A percentile compares a stretch with the other conserved stretches of the same genome.
phyloP scores from a whole-genome alignment of 2,797 vertebrate species.

The Spea hammondii region DNA sequence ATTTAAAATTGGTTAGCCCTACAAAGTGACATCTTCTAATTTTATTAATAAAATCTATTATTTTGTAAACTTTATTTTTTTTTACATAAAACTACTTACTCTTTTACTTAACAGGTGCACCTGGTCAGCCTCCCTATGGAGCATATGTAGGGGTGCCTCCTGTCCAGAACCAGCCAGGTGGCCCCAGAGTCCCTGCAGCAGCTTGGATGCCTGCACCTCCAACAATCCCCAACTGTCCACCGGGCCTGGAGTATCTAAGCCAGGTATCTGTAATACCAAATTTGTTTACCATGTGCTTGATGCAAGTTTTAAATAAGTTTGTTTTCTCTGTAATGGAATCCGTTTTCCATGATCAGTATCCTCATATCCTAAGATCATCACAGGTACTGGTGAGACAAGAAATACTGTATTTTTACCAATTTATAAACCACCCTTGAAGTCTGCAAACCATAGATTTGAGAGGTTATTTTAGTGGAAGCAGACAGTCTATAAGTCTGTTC shows the following conservation, averaged over 20 bases:
- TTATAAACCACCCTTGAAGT: too few species aligned
- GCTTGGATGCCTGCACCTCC: slow-evolving; percentile 70
- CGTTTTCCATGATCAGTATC: too few species aligned
- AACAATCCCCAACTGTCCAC: slow-evolving; percentile 76
- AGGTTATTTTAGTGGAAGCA: too few species aligned
- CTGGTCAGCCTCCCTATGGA: slow-evolving; percentile 12
- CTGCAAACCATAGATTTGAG: too few species aligned
- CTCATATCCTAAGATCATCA: too few species aligned
- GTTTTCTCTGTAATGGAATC: neutral
- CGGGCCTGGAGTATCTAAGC: slow-evolving; percentile 87
- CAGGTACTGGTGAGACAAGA: too few species aligned
- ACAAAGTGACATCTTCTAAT: too few species aligned
- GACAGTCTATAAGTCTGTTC: too few species aligned
- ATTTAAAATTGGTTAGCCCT: too few species aligned
- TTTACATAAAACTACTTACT: neutral
- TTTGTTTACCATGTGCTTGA: neutral
- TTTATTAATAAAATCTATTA: too few species aligned
- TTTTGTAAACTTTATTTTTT: too few species aligned
- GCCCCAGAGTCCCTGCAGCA: slow-evolving; percentile 5
- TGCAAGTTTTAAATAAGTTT: neutral
- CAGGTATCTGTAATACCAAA: slow-evolving; percentile 68
- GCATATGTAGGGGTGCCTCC: slow-evolving; percentile 20
- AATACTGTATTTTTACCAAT: too few species aligned
- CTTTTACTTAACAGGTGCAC: neutral
- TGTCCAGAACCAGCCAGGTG: slow-evolving; percentile 32